Percentiles rank a stretch among this genome's conserved stretches.
These are phyloP conservation scores for Apoda limacodes DNA, from an alignment of 2,888 invertebrate genomes.

Conservation along the genomic window DNA sequence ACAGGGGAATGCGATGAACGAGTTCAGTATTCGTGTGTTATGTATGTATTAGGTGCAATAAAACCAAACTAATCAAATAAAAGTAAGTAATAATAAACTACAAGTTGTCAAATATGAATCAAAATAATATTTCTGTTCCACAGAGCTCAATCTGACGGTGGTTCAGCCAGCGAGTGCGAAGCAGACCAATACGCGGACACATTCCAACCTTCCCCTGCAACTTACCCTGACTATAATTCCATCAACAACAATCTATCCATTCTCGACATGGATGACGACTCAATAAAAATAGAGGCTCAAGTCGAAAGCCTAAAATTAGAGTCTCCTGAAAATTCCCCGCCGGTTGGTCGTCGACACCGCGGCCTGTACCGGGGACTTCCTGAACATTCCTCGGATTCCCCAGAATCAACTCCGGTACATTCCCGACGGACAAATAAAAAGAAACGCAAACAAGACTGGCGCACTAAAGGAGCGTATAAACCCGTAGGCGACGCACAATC, in stretches of 20 bases:
- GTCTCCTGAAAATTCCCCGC: constrained; percentile 17
- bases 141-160: constrained; percentile 20
- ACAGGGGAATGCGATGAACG: too few species aligned
- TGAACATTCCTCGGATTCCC: constrained; percentile 36
- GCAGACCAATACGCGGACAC: constrained; percentile 14
- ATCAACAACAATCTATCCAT: constrained; percentile 58
- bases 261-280: constrained; percentile 61
- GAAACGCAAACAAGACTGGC: constrained; percentile 60
- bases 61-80: too few species aligned
- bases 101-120: not conserved
- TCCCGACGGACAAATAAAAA: constrained; percentile 54
- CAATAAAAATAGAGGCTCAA: constrained; percentile 53
- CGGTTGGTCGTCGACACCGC: constrained; percentile 14
- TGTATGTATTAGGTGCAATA: too few species aligned
- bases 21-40: too few species aligned
- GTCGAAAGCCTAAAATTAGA: too few species aligned
- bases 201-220: constrained; percentile 12
- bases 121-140: not conserved
- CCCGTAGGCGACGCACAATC: constrained; percentile 46
- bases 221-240: constrained; percentile 41
- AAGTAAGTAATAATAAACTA: too few species aligned
- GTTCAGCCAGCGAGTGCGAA: constrained; percentile 22
- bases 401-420: constrained; percentile 68
- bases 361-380: constrained; percentile 10
- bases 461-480: constrained; percentile 55